Percentiles rank a stretch among this genome's conserved stretches.
Conservation (phyloP, 2,113 vertebrate genomes). For the Lycocorax pyrrhopterus region DNA sequence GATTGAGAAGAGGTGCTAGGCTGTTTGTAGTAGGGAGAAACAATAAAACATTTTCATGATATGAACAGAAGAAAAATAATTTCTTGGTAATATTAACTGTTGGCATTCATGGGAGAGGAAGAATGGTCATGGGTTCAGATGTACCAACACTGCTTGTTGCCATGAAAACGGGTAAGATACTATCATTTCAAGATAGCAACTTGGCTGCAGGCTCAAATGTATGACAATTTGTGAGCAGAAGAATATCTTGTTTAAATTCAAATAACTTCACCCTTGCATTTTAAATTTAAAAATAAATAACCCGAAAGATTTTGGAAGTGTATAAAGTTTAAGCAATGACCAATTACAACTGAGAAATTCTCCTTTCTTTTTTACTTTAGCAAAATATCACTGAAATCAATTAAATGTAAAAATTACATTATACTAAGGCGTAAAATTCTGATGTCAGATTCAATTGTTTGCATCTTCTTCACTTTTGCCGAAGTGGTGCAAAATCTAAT, state of each 20-base stretch:
- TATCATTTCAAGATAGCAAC: neutral
- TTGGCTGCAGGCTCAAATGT: neutral
- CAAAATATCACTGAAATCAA: neutral
- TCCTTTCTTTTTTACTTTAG: neutral
- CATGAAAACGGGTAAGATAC: neutral
- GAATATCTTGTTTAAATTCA: neutral
- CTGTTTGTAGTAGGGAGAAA: neutral
- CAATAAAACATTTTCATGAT: neutral
- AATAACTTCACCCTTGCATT: neutral
- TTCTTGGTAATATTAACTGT: neutral
- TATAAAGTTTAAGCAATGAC: neutral
- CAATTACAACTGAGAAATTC: neutral
- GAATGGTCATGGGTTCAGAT: neutral
- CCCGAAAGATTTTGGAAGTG: neutral
- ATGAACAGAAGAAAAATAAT: neutral
- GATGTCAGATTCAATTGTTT: neutral
- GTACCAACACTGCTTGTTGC: neutral
- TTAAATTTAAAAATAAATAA: neutral
- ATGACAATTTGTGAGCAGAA: neutral
- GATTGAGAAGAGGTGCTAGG: neutral
- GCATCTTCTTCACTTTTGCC: neutral
- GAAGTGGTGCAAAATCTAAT: neutral
- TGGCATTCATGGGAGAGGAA: fast-evolving
- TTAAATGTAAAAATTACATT: neutral
- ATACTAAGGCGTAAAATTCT: neutral